These are phyloP conservation scores for Calidris pygmaea DNA, from an alignment of 2,113 vertebrate genomes.

Conservation along the genomic window DNA sequence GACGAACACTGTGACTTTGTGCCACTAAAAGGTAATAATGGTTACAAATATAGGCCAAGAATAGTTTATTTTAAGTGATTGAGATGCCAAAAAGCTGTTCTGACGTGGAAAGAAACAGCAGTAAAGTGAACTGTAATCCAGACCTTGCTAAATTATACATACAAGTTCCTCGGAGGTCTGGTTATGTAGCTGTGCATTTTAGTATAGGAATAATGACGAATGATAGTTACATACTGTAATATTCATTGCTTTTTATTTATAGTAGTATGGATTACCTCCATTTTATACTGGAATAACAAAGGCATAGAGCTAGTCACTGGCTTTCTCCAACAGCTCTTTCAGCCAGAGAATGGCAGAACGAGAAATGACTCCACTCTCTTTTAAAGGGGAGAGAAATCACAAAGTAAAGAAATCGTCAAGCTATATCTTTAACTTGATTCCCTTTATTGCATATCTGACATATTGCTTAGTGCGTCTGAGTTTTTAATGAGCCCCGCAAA, in stretches of 20 bases:
- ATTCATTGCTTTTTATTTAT: background rate
- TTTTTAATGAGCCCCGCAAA: constrained; percentile 1
- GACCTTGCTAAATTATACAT: background rate
- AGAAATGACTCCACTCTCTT: background rate
- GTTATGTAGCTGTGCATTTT: background rate
- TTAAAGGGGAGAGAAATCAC: background rate
- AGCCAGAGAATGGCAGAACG: background rate
- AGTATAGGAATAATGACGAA: background rate
- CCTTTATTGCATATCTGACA: background rate
- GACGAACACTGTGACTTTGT: background rate
- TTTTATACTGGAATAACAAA: background rate
- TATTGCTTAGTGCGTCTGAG: background rate
- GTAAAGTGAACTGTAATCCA: background rate
- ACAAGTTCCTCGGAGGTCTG: background rate
- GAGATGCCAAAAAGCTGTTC: background rate
- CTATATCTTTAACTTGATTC: background rate
- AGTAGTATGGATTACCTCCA: background rate
- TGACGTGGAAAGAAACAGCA: background rate
- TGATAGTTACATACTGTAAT: background rate
- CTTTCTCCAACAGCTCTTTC: background rate
- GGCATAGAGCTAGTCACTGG: background rate
- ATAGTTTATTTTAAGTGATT: background rate
- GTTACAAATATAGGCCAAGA: background rate
- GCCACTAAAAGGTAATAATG: background rate
- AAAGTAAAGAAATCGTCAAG: background rate